A percentile compares a stretch with the other conserved stretches of the same genome.
These are phyloP conservation scores for Acanthopagrus latus DNA, from an alignment of 2,797 vertebrate species.

Conservation along the genomic window DNA sequence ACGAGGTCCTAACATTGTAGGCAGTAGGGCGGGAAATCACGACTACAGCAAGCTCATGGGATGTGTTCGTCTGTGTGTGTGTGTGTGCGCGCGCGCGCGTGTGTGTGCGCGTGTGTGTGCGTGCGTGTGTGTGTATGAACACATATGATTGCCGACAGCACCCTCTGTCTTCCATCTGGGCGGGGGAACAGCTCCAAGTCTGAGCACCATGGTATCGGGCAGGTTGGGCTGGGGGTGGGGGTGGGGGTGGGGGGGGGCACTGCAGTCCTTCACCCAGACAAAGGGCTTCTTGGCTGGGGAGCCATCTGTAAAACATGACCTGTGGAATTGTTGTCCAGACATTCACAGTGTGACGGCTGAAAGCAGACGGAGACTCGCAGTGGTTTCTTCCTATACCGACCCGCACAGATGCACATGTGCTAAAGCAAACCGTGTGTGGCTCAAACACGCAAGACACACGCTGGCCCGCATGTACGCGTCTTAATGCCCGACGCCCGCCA, in stretches of 20 bases:
- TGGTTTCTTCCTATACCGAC: conserved; percentile 48
- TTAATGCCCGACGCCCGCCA: conserved; percentile 12
- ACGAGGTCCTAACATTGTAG: conserved; percentile 66
- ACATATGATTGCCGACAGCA: conserved; percentile 36
- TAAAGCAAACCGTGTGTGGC: conserved; percentile 5
- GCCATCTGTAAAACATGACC: conserved; percentile 75
- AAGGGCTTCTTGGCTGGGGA: conserved; percentile 54
- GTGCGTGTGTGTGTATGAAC: conserved; percentile 31
- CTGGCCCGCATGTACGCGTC: not conserved
- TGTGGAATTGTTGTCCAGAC: conserved; percentile 64
- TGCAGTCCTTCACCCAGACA: conserved; percentile 47
- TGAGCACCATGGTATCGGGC: conserved; percentile 38
- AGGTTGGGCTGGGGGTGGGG: not conserved
- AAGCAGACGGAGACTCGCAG: conserved; percentile 67
- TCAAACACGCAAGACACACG: conserved; percentile 15
- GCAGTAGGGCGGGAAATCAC: conserved; percentile 58
- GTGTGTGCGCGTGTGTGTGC: conserved; percentile 40
- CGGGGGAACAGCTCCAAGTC: conserved; percentile 47
- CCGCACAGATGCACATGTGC: conserved; percentile 19
- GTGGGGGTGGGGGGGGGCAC: not conserved
- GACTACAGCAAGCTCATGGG: conserved; percentile 56
- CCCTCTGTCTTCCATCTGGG: conserved; percentile 67
- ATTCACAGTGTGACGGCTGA: conserved; percentile 59
- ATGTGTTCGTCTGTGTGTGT: conserved; percentile 35
- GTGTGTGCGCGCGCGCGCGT: conserved; percentile 22